Evolutionary conservation across 2,797 vertebrate species (phyloP).

Genomic region (Silurus aristotelis): DNA sequence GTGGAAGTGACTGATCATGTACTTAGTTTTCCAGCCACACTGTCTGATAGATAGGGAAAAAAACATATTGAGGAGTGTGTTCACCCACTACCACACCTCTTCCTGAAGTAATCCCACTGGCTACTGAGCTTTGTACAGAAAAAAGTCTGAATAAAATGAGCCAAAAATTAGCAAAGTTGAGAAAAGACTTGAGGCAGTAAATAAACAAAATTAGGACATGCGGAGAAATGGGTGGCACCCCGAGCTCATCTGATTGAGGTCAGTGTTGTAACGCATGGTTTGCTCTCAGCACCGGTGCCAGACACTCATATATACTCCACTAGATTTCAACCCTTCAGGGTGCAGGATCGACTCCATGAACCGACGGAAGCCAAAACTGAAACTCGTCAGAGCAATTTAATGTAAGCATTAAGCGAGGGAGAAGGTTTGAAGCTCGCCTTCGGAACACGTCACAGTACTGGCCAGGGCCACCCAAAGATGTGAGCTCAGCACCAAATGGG

Average conservation of each 20-base stretch:
- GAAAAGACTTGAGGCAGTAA: neutral
- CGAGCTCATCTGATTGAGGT: constrained; percentile 31
- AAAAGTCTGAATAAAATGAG: neutral
- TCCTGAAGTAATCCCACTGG: neutral
- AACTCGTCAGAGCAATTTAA: constrained; percentile 15
- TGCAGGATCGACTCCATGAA: neutral
- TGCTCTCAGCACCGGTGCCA: constrained; percentile 36
- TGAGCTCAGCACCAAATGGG: constrained; percentile 54
- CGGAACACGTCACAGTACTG: constrained; percentile 10
- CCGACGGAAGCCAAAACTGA: neutral
- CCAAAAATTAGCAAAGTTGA: neutral
- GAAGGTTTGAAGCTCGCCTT: neutral
- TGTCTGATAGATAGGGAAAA: neutral
- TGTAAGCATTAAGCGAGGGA: neutral
- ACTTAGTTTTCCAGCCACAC: constrained; percentile 15
- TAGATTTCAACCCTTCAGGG: neutral
- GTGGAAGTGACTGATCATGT: neutral
- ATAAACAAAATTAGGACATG: neutral
- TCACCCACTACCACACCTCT: neutral
- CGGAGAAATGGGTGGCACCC: neutral
- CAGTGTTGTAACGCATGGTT: constrained; percentile 32
- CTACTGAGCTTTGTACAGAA: constrained; percentile 1
- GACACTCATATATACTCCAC: constrained; percentile 17
- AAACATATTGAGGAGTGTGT: too few relatives aligned
- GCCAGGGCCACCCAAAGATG: constrained; percentile 8